Evolutionary conservation across 2,888 invertebrate species (phyloP).

Genomic region (Neuroscelio doddi): DNA sequence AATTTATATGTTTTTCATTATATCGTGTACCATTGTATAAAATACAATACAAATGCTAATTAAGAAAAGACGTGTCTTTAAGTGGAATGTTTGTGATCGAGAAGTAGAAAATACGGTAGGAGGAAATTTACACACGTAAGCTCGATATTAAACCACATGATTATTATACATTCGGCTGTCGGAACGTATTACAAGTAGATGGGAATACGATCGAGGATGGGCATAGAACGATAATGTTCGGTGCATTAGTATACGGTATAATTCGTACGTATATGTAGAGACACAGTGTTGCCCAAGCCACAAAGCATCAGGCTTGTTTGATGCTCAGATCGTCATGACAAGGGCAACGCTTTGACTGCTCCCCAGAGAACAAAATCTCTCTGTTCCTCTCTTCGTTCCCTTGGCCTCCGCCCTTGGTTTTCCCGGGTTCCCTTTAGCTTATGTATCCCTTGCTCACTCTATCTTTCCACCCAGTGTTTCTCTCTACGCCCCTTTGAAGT

Average conservation of each 20-base stretch:
- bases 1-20: no score
- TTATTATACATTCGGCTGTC: constrained; percentile 62
- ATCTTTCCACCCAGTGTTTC: constrained; percentile 36
- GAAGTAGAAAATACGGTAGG: neutral
- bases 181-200: constrained; percentile 57
- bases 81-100: no score
- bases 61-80: no score
- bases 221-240: constrained; percentile 26
- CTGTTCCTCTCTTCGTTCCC: constrained; percentile 56
- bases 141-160: constrained; percentile 54
- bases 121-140: constrained; percentile 9
- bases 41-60: no score
- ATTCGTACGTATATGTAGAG: constrained; percentile 31
- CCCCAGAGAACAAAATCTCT: constrained; percentile 70
- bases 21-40: no score
- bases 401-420: constrained; percentile 34
- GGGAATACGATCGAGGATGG: constrained; percentile 51
- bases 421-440: constrained; percentile 43
- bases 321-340: constrained; percentile 67
- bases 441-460: constrained; percentile 36
- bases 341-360: constrained; percentile 71
- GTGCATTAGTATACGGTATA: constrained; percentile 33
- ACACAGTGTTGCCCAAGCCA: constrained; percentile 51
- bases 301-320: constrained; percentile 65
- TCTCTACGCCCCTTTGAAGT: constrained; percentile 50